These are phyloP conservation scores for Anthopleura sola DNA, from an alignment of 64 coral and sea anemone species.

Conservation along the genomic window DNA sequence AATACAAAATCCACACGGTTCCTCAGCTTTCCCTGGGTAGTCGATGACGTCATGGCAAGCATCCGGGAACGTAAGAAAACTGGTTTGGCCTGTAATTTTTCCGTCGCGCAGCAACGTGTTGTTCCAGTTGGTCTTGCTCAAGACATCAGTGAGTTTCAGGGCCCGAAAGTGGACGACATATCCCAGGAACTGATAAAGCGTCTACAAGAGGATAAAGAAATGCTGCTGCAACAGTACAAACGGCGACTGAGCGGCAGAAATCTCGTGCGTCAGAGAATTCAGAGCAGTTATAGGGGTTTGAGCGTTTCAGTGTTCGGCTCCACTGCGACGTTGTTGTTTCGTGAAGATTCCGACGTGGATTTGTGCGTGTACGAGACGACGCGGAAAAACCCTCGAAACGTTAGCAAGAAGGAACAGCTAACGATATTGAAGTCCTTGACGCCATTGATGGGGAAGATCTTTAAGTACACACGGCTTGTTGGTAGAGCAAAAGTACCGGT, in stretches of 20 bases:
- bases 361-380: constrained; percentile 45
- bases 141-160: background rate
- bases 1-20: constrained; percentile 20
- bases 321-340: constrained; percentile 77
- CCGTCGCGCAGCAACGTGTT: background rate
- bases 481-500: constrained; percentile 78
- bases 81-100: background rate
- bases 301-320: constrained; percentile 82
- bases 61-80: constrained; percentile 32
- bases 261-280: background rate
- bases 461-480: constrained; percentile 60
- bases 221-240: constrained; percentile 37
- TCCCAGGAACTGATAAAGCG: constrained; percentile 40
- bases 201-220: constrained; percentile 32
- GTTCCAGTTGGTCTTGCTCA: background rate
- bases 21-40: constrained; percentile 89
- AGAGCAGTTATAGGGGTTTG: background rate
- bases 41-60: constrained; percentile 88
- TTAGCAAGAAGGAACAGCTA: constrained; percentile 59
- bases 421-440: constrained; percentile 42
- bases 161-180: constrained; percentile 9
- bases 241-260: constrained; percentile 14
- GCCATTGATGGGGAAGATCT: constrained; percentile 55
- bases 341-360: constrained; percentile 81
- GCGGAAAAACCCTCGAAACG: background rate